A percentile compares a stretch with the other conserved stretches of the same genome.
These are phyloP conservation scores for Nasonia oneida DNA, from an alignment of 2,888 invertebrate genomes.

Conservation along the genomic window DNA sequence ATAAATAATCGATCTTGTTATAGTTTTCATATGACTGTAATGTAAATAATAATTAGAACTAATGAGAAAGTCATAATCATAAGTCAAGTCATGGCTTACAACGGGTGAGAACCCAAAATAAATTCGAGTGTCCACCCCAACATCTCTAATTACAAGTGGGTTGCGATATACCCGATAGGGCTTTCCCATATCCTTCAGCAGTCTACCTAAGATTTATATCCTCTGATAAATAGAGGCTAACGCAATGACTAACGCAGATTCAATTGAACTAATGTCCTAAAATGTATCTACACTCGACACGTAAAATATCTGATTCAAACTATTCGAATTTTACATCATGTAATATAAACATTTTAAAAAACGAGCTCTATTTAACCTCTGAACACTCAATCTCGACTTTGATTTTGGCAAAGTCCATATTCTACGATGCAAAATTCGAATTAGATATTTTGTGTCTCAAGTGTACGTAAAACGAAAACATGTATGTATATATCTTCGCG, in stretches of 20 bases:
- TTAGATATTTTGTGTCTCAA: no score
- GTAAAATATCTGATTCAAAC: no score
- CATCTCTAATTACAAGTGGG: constrained; percentile 4
- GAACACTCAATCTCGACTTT: no score
- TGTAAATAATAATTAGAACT: background rate
- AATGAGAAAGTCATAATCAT: background rate
- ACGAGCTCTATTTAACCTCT: no score
- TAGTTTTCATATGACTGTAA: no score
- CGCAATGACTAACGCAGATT: constrained; percentile 8
- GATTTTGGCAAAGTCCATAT: no score
- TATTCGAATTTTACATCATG: no score
- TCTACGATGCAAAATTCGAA: no score
- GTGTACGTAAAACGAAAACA: no score
- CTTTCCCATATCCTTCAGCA: background rate
- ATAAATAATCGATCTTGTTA: no score
- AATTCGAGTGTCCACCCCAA: background rate
- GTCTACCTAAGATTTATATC: constrained; percentile 1
- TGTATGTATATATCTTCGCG: no score
- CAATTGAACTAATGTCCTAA: background rate
- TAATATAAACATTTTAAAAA: no score
- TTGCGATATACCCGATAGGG: constrained; percentile 1
- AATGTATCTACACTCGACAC: background rate
- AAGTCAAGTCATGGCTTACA: background rate
- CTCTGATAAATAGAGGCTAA: constrained; percentile 73
- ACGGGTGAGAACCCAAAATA: background rate